Evolutionary conservation across 2,113 vertebrate genomes (phyloP), one percentile per base, ranked within the genome.

Genomic region (Datnioides undecimradiatus): DNA sequence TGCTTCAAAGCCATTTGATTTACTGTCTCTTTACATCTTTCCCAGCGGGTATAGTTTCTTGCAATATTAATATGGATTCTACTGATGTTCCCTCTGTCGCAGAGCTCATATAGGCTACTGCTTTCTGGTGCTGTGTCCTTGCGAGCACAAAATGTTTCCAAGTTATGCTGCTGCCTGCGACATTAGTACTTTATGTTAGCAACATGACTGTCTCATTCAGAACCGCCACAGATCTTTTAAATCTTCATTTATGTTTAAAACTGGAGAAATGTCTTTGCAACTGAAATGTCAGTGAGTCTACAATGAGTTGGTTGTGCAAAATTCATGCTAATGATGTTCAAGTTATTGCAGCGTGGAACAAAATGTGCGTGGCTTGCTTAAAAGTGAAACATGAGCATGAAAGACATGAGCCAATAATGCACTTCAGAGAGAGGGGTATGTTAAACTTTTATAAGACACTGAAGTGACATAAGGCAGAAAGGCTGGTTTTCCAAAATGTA

Each of bases 251-350:
- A 76, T 74, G 67, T 75, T 87, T 81, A 64, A 85, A 76, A 38
- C n/a, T 43, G 19, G 31, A 76, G 48, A 75, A 59, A 85, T 9
- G 11, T 40, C 69, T 46, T 72, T 29, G 17, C 65, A 38, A 31
- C 57, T 57, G 23, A 65, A 62, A 79, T 36, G 19, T 59, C 63
- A 73, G 49, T 8, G 46, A 74, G 73, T 63, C 58, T 65, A 71
- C 34, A 43, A 6, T 45, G 46, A 64, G 58, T 11, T 36, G 29
- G 49, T 75, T 70, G 58, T 88, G 76, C 81, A 87, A 89, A 69
- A 90, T 86, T 84, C 68, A 88, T 85, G 70, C 46, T 66, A 84
- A 89, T 82, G 81, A 45, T n/a, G 19, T 75, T 82, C 45, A 54
- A 73, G 52, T 69, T 40, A 41, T 38, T n/a, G 17, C 41, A 51